phyloP scores from a whole-genome alignment of 1,140 invertebrate species.

The Pectinophora gossypiella region DNA sequence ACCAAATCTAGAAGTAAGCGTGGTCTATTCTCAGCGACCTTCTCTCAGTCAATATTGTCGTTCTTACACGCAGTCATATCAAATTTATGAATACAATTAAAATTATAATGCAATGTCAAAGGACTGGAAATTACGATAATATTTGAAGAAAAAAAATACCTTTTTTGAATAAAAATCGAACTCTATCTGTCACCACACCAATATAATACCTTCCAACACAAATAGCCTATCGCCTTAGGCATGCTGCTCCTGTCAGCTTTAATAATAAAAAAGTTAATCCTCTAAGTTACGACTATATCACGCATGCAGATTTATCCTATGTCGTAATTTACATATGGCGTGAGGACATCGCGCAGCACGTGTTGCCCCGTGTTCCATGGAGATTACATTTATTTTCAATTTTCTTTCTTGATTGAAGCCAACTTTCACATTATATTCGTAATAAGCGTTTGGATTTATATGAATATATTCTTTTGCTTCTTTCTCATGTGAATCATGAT shows the following conservation, averaged over 20 bases:
- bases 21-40: too few relatives aligned
- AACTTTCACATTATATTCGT: background rate
- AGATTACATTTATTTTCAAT: constrained; percentile 63
- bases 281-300: background rate
- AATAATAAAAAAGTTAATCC: background rate
- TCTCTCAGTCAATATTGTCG: too few relatives aligned
- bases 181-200: too few relatives aligned
- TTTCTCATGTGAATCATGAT: too few relatives aligned
- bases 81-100: too few relatives aligned
- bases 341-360: background rate
- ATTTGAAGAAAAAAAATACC: too few relatives aligned
- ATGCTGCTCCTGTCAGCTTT: background rate
- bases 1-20: too few relatives aligned
- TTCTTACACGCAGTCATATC: too few relatives aligned
- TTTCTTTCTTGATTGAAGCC: constrained; percentile 23
- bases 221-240: background rate
- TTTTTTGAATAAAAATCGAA: too few relatives aligned
- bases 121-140: too few relatives aligned
- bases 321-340: constrained; percentile 3
- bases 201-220: background rate
- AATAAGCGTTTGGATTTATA: background rate
- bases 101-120: too few relatives aligned
- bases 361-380: constrained; percentile 3
- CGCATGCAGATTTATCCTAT: background rate
- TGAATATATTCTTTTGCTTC: background rate